Percentiles rank a stretch among this genome's conserved stretches.
Conservation (phyloP, 2,888 invertebrate species). For the Pseudococcus jackbeardsleyi region DNA sequence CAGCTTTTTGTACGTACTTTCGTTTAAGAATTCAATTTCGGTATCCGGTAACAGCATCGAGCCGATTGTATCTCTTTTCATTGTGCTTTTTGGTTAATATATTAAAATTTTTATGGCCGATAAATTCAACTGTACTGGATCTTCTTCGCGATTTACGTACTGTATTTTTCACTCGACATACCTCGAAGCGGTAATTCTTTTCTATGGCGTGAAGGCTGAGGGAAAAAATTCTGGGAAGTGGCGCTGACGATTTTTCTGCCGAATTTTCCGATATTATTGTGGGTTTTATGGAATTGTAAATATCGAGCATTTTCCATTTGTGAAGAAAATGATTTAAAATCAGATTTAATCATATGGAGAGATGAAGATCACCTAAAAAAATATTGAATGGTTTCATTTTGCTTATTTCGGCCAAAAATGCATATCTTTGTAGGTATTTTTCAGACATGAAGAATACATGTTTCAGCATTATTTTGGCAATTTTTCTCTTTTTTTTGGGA, state of each 20-base stretch:
- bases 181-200: not conserved
- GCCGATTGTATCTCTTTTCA: conserved; percentile 17
- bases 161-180: conserved; percentile 1
- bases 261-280: not conserved
- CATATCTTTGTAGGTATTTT: no score
- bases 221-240: not conserved
- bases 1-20: not conserved
- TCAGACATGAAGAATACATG: no score
- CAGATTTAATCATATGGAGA: no score
- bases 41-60: not conserved
- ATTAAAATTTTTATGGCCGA: conserved; percentile 22
- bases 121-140: not conserved
- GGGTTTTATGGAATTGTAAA: not conserved
- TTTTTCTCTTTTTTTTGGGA: no score
- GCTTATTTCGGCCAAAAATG: no score
- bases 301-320: no score
- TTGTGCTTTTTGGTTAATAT: conserved; percentile 17
- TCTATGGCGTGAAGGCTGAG: not conserved
- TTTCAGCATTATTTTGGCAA: no score
- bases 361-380: no score
- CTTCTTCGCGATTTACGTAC: not conserved
- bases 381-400: no score
- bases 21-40: conserved; percentile 18
- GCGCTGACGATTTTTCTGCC: not conserved
- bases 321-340: no score